Evolutionary conservation across 1,140 invertebrate genomes (phyloP), one percentile per base, ranked within the genome.

Genomic region (Tetramorium parvispinum): DNA sequence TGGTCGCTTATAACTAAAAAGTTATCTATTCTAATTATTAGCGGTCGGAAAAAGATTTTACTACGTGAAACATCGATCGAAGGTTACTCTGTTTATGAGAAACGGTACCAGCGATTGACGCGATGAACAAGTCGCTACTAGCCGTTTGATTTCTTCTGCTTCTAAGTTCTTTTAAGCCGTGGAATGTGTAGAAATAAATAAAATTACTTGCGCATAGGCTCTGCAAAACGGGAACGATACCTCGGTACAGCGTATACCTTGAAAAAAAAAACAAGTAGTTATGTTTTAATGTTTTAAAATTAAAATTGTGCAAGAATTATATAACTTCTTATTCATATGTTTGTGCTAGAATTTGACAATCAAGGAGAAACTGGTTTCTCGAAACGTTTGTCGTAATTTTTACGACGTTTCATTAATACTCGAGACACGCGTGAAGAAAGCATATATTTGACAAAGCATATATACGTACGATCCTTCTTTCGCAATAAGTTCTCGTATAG

Each of bases 171-270:
- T 98, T 97, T 8, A 99, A 94, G 4, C 97, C 97, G 95, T 99
- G 98, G 93, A 98, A 99, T 87, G 98, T 96, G 93, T 99, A 99
- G 92, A 99, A 99, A 94, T 99, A 99, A 18, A 99, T 97, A 95
- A 99, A 99, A 95, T 98, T 98, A 66, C 98, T 98, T 68, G 97
- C 97, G 91, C 97, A 98, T 0, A 98, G 93, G 86, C 97, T 98
- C 89, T 98, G 96, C 6, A 99, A 95, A 18, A 98, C 98, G 10
- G 98, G 98, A 18, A 97, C 95, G 21, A 98, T 95, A 2, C 98
- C 98, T 91, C 97, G 95, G 93, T 99, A 99, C 11, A 98, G 92
- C 0, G 89, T 90, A 5, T 8, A 59, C 37, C 89, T 91, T 71
- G 24, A 71, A 71, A n/a, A 75, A 51, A 40, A 16, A 75, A n/a